A percentile compares a stretch with the other conserved stretches of the same genome.
Conservation (phyloP, 2,888 invertebrate species). For the Cheilosia soror region DNA sequence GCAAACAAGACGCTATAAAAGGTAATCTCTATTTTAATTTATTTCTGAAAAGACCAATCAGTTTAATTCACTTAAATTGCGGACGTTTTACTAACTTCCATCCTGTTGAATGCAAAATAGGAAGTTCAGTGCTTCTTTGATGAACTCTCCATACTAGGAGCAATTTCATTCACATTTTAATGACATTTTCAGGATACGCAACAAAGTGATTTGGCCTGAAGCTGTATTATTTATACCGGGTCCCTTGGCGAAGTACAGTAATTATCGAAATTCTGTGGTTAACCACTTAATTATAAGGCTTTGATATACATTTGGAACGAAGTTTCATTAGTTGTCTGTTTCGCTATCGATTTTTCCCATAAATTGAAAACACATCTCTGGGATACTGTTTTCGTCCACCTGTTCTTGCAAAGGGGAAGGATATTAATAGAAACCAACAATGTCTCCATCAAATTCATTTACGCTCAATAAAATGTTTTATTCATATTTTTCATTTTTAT, state of each 20-base stretch:
- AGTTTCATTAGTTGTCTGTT: constrained; percentile 3
- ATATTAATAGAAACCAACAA: constrained; percentile 44
- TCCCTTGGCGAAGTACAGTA: constrained; percentile 24
- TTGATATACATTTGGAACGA: constrained; percentile 24
- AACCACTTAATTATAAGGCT: constrained; percentile 57
- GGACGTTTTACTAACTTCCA: constrained; percentile 66
- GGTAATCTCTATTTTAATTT: constrained; percentile 69
- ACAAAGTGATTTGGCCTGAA: constrained; percentile 43
- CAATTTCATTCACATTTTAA: constrained; percentile 60
- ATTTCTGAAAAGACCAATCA: constrained; percentile 72
- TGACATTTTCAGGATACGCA: constrained; percentile 46
- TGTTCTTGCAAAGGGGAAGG: constrained; percentile 14
- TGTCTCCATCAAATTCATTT: constrained; percentile 62
- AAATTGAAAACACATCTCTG: neutral
- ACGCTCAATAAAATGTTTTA: constrained; percentile 69
- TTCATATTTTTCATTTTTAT: constrained; percentile 53
- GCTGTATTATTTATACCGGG: neutral
- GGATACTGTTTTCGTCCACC: constrained; percentile 35
- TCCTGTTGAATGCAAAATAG: constrained; percentile 52
- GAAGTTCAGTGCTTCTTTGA: constrained; percentile 61
- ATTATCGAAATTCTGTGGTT: constrained; percentile 54
- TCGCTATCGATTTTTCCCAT: constrained; percentile 18
- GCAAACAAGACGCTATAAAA: constrained; percentile 44
- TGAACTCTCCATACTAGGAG: constrained; percentile 52
- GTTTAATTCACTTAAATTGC: constrained; percentile 68